Evolutionary conservation across 2,797 vertebrate species (phyloP).

Genomic region (Iguana delicatissima): DNA sequence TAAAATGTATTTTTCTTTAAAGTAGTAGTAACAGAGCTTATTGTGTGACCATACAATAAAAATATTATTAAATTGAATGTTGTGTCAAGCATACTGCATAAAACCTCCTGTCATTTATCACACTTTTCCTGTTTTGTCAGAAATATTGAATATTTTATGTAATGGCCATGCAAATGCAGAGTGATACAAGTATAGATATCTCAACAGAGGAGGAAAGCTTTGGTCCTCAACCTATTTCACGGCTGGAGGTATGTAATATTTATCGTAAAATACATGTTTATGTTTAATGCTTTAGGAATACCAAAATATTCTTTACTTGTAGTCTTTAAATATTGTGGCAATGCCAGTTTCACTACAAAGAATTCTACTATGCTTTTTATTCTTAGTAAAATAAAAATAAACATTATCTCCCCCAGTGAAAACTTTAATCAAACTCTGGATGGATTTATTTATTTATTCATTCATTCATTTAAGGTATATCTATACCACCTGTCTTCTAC

Average conservation of each 20-base stretch:
- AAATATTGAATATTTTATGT: not conserved
- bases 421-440: not conserved
- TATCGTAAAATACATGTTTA: not conserved
- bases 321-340: not conserved
- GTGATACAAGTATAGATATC: slow-evolving; percentile 81
- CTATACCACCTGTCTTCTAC: not conserved
- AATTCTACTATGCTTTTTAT: not conserved
- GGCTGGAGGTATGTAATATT: slow-evolving; percentile 85
- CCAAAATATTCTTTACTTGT: not conserved
- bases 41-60: not conserved
- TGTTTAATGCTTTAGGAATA: not conserved
- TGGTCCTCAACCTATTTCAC: slow-evolving; percentile 90
- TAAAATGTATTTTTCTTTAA: not conserved
- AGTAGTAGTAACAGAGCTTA: not conserved
- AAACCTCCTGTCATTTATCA: not conserved
- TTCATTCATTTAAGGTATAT: not conserved
- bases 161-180: slow-evolving; percentile 89
- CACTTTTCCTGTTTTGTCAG: not conserved
- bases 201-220: slow-evolving; percentile 91
- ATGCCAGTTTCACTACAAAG: not conserved
- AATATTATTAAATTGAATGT: not conserved
- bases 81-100: not conserved
- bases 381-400: not conserved
- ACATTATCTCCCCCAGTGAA: not conserved
- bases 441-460: not conserved